A percentile compares a stretch with the other conserved stretches of the same genome.
These are phyloP conservation scores for Ormyrus rosae DNA, from an alignment of 2,888 invertebrate species.

Conservation along the genomic window DNA sequence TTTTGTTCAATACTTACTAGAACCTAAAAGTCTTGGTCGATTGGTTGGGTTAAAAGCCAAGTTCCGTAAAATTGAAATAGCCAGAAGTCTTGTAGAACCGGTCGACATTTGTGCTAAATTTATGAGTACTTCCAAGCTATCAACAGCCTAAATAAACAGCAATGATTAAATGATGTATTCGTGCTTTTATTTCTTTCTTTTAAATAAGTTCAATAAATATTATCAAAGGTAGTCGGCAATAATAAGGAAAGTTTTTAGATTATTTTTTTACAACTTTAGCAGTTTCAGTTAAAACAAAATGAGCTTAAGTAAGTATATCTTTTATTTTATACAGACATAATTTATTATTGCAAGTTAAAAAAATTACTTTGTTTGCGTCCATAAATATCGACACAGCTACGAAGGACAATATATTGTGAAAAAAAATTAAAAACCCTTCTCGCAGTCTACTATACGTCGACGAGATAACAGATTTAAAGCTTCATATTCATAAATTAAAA, in stretches of 20 bases:
- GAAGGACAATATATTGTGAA: not conserved
- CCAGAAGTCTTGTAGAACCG: constrained; percentile 69
- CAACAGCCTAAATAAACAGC: constrained; percentile 63
- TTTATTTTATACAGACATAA: not conserved
- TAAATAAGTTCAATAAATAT: too few species aligned
- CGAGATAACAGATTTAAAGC: not conserved
- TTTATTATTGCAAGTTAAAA: not conserved
- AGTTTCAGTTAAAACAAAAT: too few species aligned
- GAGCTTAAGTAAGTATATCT: too few species aligned
- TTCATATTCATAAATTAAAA: constrained; percentile 12
- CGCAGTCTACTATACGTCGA: not conserved
- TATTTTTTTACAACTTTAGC: too few species aligned
- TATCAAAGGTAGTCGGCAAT: too few species aligned
- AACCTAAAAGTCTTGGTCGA: constrained; percentile 77
- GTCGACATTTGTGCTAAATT: constrained; percentile 68
- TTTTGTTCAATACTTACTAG: constrained; percentile 70
- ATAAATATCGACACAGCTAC: too few species aligned
- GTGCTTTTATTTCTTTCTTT: too few species aligned
- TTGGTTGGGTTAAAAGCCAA: constrained; percentile 78
- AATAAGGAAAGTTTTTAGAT: too few species aligned
- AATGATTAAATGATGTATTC: too few species aligned
- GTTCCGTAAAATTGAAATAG: constrained; percentile 78
- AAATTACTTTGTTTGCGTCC: not conserved
- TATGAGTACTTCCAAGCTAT: constrained; percentile 71
- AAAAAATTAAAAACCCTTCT: not conserved